Evolutionary conservation across 92 coral and sea anemone species (phyloP), one percentile per base, ranked within the genome.

Genomic region (Epizoanthus rinbou): DNA sequence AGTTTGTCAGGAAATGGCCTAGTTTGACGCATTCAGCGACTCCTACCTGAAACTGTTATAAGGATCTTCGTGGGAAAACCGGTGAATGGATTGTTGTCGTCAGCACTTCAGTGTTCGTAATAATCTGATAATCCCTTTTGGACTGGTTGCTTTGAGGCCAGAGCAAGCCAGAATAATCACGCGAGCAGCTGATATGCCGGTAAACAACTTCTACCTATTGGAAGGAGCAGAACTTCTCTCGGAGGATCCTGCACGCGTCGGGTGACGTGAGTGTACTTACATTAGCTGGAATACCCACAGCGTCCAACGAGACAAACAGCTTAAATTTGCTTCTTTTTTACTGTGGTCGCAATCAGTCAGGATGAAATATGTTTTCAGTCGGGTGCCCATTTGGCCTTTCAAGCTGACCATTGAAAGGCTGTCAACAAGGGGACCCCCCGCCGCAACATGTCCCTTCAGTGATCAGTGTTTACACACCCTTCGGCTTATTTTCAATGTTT

Each of bases 381-480:
- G 82, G 70, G 58, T 69, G 70, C 50, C 69, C 70, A 62, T 62
- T 78, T 78, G 58, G 69, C 35, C 65, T 62, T 39, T 62, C 69
- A 39, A 35, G 57, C 47, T 62, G 41, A n/a, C 82, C 56, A 78
- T 78, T 78, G 82, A 78, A 21, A 78, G 47, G 16, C 71, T 60
- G 45, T 78, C 82, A 78, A 78, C 70, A 78, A 58, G 28, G 54
- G 64, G 70, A 78, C 82, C 82, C 82, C 82, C 82, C 24, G 59
- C 82, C 16, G 71, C 1, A 14, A 60, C 11, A 62, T 59, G 41
- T 78, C 54, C 82, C 54, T 18, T 57, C 52, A 58, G 69, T 58
- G 57, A 18, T 59, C 56, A 35, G 23, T 76, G 82, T 76, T 76
- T 78, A 78, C 71, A 25, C 71, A 9, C 56, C 65, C 18, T 78